A percentile compares a stretch with the other conserved stretches of the same genome.
phyloP scores from a whole-genome alignment of 1,140 invertebrate species.

The Contarinia nasturtii region DNA sequence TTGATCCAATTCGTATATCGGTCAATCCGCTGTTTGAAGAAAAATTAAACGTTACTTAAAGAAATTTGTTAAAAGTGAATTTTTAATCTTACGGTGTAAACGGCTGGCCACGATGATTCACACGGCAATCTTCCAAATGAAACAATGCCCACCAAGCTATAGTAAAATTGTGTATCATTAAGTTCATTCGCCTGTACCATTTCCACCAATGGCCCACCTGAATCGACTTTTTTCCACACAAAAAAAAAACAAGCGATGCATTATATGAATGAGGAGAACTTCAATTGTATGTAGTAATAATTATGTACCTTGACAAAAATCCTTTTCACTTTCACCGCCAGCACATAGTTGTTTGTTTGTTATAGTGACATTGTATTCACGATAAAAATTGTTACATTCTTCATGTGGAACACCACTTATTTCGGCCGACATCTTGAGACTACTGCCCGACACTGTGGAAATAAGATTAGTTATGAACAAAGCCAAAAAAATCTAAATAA shows the following conservation, averaged over 20 bases:
- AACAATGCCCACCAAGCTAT: slow-evolving; percentile 40
- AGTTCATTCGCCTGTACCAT: slow-evolving; percentile 13
- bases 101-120: slow-evolving; percentile 49
- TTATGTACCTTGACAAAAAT: slow-evolving; percentile 20
- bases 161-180: slow-evolving; percentile 10
- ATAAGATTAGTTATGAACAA: too few relatives aligned
- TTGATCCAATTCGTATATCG: too few relatives aligned
- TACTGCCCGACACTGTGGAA: slow-evolving; percentile 22
- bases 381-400: slow-evolving; percentile 16
- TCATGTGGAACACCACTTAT: slow-evolving; percentile 14
- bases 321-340: slow-evolving; percentile 38
- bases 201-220: slow-evolving; percentile 40
- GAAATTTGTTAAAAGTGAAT: too few relatives aligned
- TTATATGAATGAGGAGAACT: too few relatives aligned
- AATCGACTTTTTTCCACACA: slow-evolving; percentile 21
- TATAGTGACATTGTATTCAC: slow-evolving; percentile 11
- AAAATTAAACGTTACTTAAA: too few relatives aligned
- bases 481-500: too few relatives aligned
- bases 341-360: slow-evolving; percentile 36
- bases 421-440: slow-evolving; percentile 31
- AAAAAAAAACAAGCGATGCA: too few relatives aligned
- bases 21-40: too few relatives aligned
- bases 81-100: slow-evolving; percentile 35
- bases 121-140: slow-evolving; percentile 60
- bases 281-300: too few relatives aligned